These are phyloP conservation scores for Enteromius unitaeniatus DNA, from an alignment of 2,797 vertebrate genomes.

Conservation along the genomic window DNA sequence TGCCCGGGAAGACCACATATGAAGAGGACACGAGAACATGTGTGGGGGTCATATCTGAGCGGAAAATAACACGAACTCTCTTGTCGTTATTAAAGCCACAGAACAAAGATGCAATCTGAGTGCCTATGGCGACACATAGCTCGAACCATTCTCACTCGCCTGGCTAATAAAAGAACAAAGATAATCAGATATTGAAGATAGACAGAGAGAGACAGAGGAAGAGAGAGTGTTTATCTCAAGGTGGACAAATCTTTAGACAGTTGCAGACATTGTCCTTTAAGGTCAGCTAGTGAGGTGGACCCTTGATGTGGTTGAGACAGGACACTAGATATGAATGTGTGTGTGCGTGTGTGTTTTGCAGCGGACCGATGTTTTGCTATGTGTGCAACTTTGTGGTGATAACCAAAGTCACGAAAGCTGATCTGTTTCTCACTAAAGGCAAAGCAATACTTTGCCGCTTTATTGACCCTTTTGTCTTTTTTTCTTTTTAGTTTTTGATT, in stretches of 20 bases:
- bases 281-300: constrained; percentile 36
- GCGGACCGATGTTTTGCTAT: constrained; percentile 44
- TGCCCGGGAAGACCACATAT: constrained; percentile 14
- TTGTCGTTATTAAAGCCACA: constrained; percentile 50
- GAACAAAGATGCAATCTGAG: constrained; percentile 48
- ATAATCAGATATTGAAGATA: constrained; percentile 45
- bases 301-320: constrained; percentile 36
- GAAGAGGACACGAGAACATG: constrained; percentile 19
- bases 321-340: constrained; percentile 35
- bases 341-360: constrained; percentile 1
- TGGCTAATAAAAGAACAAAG: constrained; percentile 49
- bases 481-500: not conserved
- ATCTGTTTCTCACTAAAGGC: constrained; percentile 18
- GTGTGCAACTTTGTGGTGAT: constrained; percentile 39
- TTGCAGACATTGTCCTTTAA: constrained; percentile 35
- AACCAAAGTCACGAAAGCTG: constrained; percentile 38
- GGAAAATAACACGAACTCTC: constrained; percentile 44
- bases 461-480: not conserved
- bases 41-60: constrained; percentile 31
- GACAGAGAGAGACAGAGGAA: constrained; percentile 10
- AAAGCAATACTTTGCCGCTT: not conserved
- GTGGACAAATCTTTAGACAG: constrained; percentile 43
- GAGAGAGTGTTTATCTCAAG: constrained; percentile 38
- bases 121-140: constrained; percentile 37
- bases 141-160: constrained; percentile 38